Percentiles rank a stretch among this genome's conserved stretches.
These are phyloP conservation scores for Cyaniris semiargus DNA, from an alignment of 2,888 invertebrate genomes.

Conservation along the genomic window DNA sequence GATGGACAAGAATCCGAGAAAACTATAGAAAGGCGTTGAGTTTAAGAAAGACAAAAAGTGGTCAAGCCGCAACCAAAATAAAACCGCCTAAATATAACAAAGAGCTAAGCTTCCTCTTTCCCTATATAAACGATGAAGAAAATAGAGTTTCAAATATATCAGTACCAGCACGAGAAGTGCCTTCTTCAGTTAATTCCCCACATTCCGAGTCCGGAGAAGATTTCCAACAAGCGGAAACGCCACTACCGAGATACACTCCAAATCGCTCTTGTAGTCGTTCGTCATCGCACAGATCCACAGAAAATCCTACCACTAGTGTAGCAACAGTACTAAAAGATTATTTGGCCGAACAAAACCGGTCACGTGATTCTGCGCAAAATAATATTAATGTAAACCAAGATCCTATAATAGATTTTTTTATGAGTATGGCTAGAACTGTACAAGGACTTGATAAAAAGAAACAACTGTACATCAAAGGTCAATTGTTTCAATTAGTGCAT, in stretches of 20 bases:
- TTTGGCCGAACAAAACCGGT: slow-evolving; percentile 35
- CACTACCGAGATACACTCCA: slow-evolving; percentile 8
- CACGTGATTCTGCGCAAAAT: not conserved
- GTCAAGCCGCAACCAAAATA: slow-evolving; percentile 42
- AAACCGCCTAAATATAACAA: slow-evolving; percentile 41
- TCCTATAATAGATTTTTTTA: slow-evolving; percentile 40
- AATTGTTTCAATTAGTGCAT: slow-evolving; percentile 38
- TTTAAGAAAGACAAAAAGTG: slow-evolving; percentile 42
- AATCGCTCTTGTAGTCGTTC: slow-evolving; percentile 8
- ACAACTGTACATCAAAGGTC: slow-evolving; percentile 41
- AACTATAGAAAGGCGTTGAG: slow-evolving; percentile 39
- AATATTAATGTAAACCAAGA: slow-evolving; percentile 29
- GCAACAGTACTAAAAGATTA: slow-evolving; percentile 36
- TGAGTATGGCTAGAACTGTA: slow-evolving; percentile 40
- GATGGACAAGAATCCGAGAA: too few relatives aligned
- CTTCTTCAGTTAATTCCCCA: slow-evolving; percentile 27
- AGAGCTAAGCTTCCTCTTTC: slow-evolving; percentile 40
- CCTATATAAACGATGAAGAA: slow-evolving; percentile 41
- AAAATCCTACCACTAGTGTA: slow-evolving; percentile 8
- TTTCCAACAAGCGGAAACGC: slow-evolving; percentile 3
- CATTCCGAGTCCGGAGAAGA: slow-evolving; percentile 8
- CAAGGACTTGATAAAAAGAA: slow-evolving; percentile 39
- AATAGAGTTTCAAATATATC: slow-evolving; percentile 34
- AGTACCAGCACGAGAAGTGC: slow-evolving; percentile 15
- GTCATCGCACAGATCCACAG: slow-evolving; percentile 4